Percentiles rank a stretch among this genome's conserved stretches.
These are phyloP conservation scores for Squalus acanthias DNA, from an alignment of 2,797 vertebrate genomes.

Conservation along the genomic window DNA sequence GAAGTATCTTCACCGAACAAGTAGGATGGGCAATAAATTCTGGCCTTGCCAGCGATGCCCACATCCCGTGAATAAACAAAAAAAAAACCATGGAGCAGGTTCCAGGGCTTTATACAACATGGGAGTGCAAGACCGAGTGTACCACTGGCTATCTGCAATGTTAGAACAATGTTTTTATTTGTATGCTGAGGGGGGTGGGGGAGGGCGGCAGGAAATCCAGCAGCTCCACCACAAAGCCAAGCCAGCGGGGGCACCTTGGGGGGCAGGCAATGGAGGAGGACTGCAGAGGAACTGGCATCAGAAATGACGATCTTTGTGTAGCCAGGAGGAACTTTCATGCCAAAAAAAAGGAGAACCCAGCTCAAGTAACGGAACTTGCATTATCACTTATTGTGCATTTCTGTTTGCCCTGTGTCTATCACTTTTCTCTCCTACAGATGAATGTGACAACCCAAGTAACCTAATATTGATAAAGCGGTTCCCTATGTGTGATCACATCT, in stretches of 20 bases:
- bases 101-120: no score
- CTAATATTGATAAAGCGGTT: neutral
- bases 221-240: neutral
- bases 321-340: neutral
- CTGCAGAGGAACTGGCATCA: neutral
- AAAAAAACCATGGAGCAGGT: no score
- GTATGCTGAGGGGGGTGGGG: no score
- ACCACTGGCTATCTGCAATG: no score
- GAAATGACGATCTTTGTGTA: neutral
- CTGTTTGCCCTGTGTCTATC: neutral
- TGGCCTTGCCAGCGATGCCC: no score
- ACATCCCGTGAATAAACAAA: no score
- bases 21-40: no score
- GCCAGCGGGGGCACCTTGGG: neutral
- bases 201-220: neutral
- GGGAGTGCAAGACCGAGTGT: no score
- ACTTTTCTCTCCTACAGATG: neutral
- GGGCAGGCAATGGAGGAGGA: neutral
- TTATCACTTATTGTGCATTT: neutral
- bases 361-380: neutral
- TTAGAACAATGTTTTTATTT: no score
- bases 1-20: no score
- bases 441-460: neutral
- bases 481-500: neutral
- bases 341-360: neutral